phyloP scores from a whole-genome alignment of 2,113 vertebrate genomes.

The Dicrurus megarhynchus region DNA sequence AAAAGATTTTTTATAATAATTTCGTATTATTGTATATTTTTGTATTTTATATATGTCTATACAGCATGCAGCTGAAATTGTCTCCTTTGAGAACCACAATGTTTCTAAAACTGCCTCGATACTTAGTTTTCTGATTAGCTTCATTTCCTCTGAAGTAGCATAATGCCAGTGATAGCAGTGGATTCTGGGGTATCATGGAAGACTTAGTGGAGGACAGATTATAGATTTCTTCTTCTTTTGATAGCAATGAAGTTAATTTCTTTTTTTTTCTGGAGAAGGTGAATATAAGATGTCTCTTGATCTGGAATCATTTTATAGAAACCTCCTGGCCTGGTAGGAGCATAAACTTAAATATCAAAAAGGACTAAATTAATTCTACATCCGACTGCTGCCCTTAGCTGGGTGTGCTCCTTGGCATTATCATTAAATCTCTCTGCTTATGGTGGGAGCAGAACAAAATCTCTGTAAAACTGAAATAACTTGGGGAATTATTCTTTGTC shows the following conservation, averaged over 20 bases:
- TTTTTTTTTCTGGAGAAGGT: not conserved
- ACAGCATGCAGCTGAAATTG: not conserved
- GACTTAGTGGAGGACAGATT: not conserved
- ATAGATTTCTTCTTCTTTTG: not conserved
- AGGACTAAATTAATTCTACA: not conserved
- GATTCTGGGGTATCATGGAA: not conserved
- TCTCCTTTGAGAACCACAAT: not conserved
- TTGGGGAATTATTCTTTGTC: not conserved
- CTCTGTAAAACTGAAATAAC: not conserved
- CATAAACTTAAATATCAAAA: not conserved
- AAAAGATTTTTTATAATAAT: not conserved
- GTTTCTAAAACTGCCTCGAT: not conserved
- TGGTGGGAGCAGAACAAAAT: not conserved
- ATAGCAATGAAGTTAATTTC: not conserved
- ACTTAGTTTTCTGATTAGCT: not conserved
- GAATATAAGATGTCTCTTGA: not conserved
- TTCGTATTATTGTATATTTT: not conserved
- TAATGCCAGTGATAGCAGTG: not conserved
- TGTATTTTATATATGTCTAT: not conserved
- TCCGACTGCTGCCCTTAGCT: not conserved
- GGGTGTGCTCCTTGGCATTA: not conserved
- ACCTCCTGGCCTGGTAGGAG: not conserved
- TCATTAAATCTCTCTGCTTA: not conserved
- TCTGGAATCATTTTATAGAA: not conserved
- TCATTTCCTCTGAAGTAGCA: not conserved